Evolutionary conservation across 2,888 invertebrate species (phyloP).

Genomic region (Tenthredo livida): DNA sequence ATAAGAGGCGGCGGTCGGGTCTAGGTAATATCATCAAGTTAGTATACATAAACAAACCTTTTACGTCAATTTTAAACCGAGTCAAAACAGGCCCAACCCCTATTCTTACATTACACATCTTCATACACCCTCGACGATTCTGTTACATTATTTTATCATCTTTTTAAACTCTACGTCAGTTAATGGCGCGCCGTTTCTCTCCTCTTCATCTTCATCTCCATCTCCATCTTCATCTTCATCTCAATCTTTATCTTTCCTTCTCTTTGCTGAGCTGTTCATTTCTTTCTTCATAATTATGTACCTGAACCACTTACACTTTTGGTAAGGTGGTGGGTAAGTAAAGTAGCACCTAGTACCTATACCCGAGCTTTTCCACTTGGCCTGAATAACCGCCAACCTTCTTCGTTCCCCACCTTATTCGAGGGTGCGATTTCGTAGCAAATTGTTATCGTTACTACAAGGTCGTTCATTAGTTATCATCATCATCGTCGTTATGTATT

Average conservation of each 20-base stretch:
- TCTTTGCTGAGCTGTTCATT: background rate
- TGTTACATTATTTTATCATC: background rate
- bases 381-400: background rate
- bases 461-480: background rate
- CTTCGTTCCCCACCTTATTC: background rate
- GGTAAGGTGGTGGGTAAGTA: background rate
- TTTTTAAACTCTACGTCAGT: background rate
- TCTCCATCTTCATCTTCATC: background rate
- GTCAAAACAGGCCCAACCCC: background rate
- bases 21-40: background rate
- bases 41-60: constrained; percentile 5
- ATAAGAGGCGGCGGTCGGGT: background rate
- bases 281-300: background rate
- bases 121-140: background rate
- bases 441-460: background rate
- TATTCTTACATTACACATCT: background rate
- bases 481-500: background rate
- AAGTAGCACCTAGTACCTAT: background rate
- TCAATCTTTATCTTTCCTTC: background rate
- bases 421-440: background rate
- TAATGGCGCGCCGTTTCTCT: background rate
- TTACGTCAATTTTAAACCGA: background rate
- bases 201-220: background rate
- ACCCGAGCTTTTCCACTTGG: background rate
- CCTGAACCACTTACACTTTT: background rate